Conservation (phyloP, 1,140 invertebrate species). For the Dendrolimus punctatus region DNA sequence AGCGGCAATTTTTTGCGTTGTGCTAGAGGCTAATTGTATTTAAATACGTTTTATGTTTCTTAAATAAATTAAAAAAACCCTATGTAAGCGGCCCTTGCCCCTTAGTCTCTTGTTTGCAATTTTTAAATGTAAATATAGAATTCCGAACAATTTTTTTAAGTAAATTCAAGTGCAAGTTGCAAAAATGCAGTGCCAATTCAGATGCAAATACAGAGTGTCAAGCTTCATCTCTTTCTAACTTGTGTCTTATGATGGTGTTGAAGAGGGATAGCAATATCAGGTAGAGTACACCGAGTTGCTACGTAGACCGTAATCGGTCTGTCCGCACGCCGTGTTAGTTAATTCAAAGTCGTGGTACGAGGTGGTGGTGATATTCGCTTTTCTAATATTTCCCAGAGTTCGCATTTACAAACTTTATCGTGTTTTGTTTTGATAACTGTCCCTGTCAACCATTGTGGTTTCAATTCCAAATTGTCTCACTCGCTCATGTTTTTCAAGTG, state of each 20-base stretch:
- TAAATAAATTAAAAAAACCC: no score
- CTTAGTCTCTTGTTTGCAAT: no score
- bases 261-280: constrained; percentile 28
- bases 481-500: no score
- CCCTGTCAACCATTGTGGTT: constrained; percentile 15
- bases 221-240: constrained; percentile 27
- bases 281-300: constrained; percentile 11
- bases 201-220: constrained; percentile 13
- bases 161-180: constrained; percentile 27
- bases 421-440: constrained; percentile 49
- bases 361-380: constrained; percentile 22
- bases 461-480: no score
- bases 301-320: no score
- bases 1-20: no score
- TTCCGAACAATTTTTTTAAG: background rate
- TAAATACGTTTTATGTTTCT: no score
- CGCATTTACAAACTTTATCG: constrained; percentile 67
- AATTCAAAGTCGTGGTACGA: constrained; percentile 33
- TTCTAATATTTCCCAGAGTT: constrained; percentile 16
- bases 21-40: no score
- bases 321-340: constrained; percentile 18
- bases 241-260: constrained; percentile 8
- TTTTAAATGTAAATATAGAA: no score
- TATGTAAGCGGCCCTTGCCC: no score
- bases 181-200: constrained; percentile 28